These are phyloP conservation scores for Nothoprocta perdicaria DNA, from an alignment of 2,113 vertebrate genomes.

Conservation along the genomic window DNA sequence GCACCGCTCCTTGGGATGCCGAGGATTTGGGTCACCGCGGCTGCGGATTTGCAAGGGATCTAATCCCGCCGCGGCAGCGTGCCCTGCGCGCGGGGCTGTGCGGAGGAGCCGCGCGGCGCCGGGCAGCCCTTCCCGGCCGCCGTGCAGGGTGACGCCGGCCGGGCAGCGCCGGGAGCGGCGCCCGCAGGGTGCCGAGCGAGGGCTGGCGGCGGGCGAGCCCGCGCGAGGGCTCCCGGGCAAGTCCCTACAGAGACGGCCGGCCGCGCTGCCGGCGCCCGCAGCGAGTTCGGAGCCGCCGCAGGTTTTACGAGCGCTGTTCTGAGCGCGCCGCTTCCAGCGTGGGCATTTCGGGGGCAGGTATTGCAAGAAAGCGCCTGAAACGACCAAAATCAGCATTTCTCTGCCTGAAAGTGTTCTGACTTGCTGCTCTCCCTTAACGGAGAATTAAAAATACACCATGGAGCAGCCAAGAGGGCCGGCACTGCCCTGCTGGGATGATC, in stretches of 20 bases:
- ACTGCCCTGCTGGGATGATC: too few species aligned
- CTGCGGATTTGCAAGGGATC: background rate
- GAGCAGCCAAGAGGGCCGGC: background rate
- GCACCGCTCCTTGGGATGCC: background rate
- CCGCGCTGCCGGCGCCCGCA: too few species aligned
- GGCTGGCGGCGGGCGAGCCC: accelerated
- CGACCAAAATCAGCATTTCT: conserved; percentile 6
- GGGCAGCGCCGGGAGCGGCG: background rate
- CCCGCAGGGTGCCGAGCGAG: accelerated
- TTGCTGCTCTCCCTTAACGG: background rate
- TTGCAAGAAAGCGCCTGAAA: background rate
- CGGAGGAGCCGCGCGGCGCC: background rate
- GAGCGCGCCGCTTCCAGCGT: accelerated
- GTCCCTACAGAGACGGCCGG: background rate
- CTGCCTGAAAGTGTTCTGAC: background rate
- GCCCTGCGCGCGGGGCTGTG: background rate
- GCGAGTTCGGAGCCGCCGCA: background rate
- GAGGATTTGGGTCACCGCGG: conserved; percentile 35
- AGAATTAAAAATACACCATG: accelerated
- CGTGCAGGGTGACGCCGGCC: too few species aligned
- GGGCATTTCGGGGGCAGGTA: background rate
- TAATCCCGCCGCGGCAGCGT: background rate
- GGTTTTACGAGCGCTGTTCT: background rate
- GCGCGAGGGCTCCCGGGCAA: background rate
- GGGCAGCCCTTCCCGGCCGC: background rate